These are phyloP conservation scores for Chrysocyon brachyurus DNA, from an alignment of 2,797 vertebrate genomes.

Conservation along the genomic window DNA sequence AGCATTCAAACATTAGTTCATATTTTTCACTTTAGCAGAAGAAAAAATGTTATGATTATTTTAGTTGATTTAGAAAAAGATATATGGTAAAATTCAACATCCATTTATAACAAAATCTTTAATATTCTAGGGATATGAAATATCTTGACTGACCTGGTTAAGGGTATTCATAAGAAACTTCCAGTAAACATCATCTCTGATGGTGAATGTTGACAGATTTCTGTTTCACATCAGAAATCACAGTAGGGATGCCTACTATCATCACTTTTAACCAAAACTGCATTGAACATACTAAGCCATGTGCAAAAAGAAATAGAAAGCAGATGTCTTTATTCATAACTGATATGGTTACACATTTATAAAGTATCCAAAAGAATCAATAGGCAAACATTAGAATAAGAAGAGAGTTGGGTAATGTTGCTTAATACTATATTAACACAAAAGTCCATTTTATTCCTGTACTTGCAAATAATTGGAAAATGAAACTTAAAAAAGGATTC, in stretches of 20 bases:
- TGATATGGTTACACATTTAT: neutral
- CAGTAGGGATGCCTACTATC: neutral
- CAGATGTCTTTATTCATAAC: neutral
- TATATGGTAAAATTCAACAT: neutral
- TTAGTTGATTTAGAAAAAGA: neutral
- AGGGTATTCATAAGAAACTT: neutral
- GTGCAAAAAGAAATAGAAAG: conserved; percentile 45
- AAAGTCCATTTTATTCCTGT: neutral
- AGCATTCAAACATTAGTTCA: conserved; percentile 21
- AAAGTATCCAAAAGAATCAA: neutral
- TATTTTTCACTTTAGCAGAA: conserved; percentile 1
- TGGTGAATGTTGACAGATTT: neutral
- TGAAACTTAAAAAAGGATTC: conserved; percentile 9
- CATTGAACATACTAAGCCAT: neutral
- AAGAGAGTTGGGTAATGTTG: neutral
- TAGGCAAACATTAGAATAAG: neutral
- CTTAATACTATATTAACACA: neutral
- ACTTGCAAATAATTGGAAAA: conserved; percentile 1
- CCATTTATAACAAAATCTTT: neutral
- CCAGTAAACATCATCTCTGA: neutral
- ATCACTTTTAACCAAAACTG: neutral
- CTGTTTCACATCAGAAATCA: neutral
- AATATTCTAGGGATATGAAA: neutral
- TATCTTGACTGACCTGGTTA: neutral
- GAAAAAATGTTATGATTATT: neutral